Percentiles rank a stretch among this genome's conserved stretches.
phyloP scores from a whole-genome alignment of 2,113 vertebrate species.

The Corythoichthys intestinalis region DNA sequence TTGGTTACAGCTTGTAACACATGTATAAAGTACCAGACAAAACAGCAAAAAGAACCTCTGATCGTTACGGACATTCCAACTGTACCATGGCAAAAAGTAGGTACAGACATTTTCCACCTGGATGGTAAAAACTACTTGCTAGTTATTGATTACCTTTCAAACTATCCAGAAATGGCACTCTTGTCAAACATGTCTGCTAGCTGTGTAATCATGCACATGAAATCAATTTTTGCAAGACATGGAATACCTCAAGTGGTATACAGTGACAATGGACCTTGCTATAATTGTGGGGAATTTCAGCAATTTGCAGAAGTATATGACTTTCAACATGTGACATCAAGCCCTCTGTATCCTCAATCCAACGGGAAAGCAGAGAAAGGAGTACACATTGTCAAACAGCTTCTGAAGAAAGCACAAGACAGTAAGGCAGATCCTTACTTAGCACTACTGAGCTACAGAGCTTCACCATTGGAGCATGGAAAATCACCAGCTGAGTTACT shows the following conservation, averaged over 20 bases:
- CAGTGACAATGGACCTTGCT: constrained; percentile 16
- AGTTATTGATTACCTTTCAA: constrained; percentile 5
- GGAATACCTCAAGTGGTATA: constrained; percentile 10
- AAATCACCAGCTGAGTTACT: background rate
- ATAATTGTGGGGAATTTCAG: constrained; percentile 1
- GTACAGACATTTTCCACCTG: constrained; percentile 1
- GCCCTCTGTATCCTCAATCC: background rate
- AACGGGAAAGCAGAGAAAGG: constrained; percentile 4
- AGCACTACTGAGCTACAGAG: background rate
- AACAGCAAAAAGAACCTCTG: constrained; percentile 11
- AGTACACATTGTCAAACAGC: background rate
- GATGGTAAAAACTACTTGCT: constrained; percentile 7
- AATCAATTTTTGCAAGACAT: constrained; percentile 5
- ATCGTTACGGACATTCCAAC: background rate
- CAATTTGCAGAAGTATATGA: background rate
- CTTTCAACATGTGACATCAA: constrained; percentile 5
- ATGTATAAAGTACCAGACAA: constrained; percentile 5
- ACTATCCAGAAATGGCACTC: background rate
- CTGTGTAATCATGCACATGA: constrained; percentile 2
- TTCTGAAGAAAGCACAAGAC: background rate
- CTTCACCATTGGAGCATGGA: background rate
- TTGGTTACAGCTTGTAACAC: constrained; percentile 6
- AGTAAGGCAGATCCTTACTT: constrained; percentile 1
- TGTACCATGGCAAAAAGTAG: constrained; percentile 1
- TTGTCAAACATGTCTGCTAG: background rate